phyloP scores from a whole-genome alignment of 1,140 invertebrate species.

The Dinoponera quadriceps region DNA sequence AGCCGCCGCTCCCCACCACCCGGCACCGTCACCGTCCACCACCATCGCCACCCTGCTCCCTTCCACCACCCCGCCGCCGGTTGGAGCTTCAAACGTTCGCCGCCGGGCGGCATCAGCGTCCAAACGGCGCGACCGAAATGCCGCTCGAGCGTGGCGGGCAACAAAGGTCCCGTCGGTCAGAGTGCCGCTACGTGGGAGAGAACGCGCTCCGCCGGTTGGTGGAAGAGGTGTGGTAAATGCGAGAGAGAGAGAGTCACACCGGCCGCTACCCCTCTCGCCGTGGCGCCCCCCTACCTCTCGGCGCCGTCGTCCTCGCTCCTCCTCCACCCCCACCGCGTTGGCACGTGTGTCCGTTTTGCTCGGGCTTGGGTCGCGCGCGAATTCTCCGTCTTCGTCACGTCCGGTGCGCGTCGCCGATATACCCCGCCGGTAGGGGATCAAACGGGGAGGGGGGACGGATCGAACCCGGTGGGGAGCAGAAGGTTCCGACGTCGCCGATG shows the following conservation, averaged over 20 bases:
- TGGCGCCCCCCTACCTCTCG: conserved; percentile 12
- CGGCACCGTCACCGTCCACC: conserved; percentile 10
- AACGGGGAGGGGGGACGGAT: conserved; percentile 37
- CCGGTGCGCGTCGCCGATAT: conserved; percentile 3
- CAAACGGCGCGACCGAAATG: conserved; percentile 66
- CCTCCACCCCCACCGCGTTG: conserved; percentile 63
- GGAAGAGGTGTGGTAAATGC: conserved; percentile 71
- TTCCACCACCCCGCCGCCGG: conserved; percentile 32
- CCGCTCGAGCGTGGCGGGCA: conserved; percentile 69
- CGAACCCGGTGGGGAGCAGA: conserved; percentile 72
- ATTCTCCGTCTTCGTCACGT: conserved; percentile 52
- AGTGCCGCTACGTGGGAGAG: conserved; percentile 72
- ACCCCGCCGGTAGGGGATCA: conserved; percentile 53
- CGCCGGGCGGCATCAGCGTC: conserved; percentile 75
- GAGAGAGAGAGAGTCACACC: conserved; percentile 67
- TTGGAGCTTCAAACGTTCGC: conserved; percentile 65
- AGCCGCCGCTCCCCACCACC: conserved; percentile 31
- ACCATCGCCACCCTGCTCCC: conserved; percentile 30
- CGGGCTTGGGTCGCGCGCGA: conserved; percentile 34
- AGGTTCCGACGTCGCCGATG: conserved; percentile 71
- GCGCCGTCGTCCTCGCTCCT: conserved; percentile 68
- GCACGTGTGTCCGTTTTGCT: conserved; percentile 65
- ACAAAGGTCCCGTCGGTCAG: conserved; percentile 72
- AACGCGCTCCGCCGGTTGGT: conserved; percentile 69
- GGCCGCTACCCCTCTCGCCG: conserved; percentile 63